Percentiles rank a stretch among this genome's conserved stretches.
phyloP scores from a whole-genome alignment of 2,113 vertebrate genomes.

The Cochlearius cochlearius region DNA sequence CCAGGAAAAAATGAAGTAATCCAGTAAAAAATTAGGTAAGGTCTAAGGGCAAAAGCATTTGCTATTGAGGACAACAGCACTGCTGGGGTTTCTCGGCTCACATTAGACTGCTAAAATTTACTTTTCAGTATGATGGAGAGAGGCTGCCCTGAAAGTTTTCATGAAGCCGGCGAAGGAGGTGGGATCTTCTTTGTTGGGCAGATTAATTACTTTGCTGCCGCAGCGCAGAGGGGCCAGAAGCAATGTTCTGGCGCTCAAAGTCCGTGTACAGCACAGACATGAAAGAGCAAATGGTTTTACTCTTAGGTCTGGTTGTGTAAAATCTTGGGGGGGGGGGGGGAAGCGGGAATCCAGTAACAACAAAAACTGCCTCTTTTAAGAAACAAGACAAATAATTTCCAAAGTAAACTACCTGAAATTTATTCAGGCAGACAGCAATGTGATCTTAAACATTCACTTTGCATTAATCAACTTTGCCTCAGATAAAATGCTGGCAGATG shows the following conservation, averaged over 20 bases:
- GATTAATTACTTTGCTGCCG: neutral
- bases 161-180: neutral
- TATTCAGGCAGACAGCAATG: conserved; percentile 57
- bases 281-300: neutral
- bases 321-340: neutral
- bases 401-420: conserved; percentile 62
- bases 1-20: neutral
- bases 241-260: neutral
- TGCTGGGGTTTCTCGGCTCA: neutral
- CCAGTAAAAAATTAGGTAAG: neutral
- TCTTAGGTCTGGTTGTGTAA: neutral
- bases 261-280: neutral
- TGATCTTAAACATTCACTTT: conserved; percentile 66
- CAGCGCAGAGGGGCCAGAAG: neutral
- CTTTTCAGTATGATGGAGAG: neutral
- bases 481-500: conserved; percentile 76
- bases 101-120: neutral
- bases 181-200: neutral
- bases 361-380: neutral
- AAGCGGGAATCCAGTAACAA: neutral
- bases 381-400: neutral
- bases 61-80: neutral
- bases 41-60: neutral
- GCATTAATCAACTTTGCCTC: conserved; percentile 72
- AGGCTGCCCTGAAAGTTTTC: neutral